Conservation (phyloP, 92 coral and sea anemone genomes). For the Bergia puertoricense region DNA sequence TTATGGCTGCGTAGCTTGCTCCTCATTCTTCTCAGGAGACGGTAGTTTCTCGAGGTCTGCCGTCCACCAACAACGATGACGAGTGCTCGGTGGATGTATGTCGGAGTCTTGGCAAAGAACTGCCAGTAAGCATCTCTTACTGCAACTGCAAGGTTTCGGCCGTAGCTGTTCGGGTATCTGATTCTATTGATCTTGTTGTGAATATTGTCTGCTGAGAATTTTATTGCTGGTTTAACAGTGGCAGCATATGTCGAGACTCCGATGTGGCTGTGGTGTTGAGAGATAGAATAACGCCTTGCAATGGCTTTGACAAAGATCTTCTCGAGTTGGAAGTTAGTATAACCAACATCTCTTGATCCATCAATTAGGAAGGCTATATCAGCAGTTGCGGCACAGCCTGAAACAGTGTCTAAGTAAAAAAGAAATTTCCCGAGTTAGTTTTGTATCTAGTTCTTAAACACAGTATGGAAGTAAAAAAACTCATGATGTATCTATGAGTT, state of each 20-base stretch:
- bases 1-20: not conserved
- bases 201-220: slow-evolving; percentile 27
- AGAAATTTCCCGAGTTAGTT: not conserved
- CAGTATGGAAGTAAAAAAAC: no score
- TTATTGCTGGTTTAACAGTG: slow-evolving; percentile 53
- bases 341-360: slow-evolving; percentile 79
- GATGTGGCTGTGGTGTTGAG: slow-evolving; percentile 78
- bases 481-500: no score
- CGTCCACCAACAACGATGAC: slow-evolving; percentile 75
- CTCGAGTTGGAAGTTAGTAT: slow-evolving; percentile 78
- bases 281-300: slow-evolving; percentile 72
- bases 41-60: slow-evolving; percentile 36
- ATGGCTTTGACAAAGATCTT: slow-evolving; percentile 74
- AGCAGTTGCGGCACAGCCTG: slow-evolving; percentile 76
- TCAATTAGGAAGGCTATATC: slow-evolving; percentile 97
- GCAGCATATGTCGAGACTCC: slow-evolving; percentile 82
- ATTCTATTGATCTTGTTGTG: slow-evolving; percentile 41
- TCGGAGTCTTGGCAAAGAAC: slow-evolving; percentile 68
- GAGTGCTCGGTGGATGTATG: slow-evolving; percentile 76
- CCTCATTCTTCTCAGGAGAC: slow-evolving; percentile 6
- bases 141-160: slow-evolving; percentile 76
- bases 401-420: not conserved
- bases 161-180: slow-evolving; percentile 67
- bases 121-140: slow-evolving; percentile 58
- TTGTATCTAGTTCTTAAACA: not conserved